Conservation (phyloP, 2,888 invertebrate species). For the Hipparchia semele region DNA sequence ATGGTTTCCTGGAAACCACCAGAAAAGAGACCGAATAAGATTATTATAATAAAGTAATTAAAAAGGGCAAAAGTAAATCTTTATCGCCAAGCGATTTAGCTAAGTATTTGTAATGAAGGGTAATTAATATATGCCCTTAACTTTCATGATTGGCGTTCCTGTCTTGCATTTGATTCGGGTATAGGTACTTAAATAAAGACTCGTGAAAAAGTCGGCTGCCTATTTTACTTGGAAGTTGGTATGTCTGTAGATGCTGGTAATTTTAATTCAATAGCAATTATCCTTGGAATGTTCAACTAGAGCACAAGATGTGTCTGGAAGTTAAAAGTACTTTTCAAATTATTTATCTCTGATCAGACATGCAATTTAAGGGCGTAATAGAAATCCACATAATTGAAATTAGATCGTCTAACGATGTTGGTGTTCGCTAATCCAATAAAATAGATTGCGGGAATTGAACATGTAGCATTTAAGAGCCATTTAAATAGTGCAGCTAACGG, state of each 20-base stretch:
- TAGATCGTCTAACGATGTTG: not conserved
- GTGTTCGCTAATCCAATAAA: conserved; percentile 2
- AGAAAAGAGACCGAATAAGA: too few species aligned
- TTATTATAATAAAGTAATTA: too few species aligned
- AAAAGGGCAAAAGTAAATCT: too few species aligned
- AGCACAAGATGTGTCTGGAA: not conserved
- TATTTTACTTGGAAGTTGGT: not conserved
- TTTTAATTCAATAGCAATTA: conserved; percentile 8
- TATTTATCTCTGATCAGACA: conserved; percentile 1
- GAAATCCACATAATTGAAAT: conserved; percentile 1
- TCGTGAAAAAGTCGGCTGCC: not conserved
- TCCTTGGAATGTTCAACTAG: not conserved
- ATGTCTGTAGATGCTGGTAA: not conserved
- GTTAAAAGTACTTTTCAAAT: conserved; percentile 15
- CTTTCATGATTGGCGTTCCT: too few species aligned
- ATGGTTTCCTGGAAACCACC: too few species aligned
- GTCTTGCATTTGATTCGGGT: too few species aligned
- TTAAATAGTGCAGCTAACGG: not conserved
- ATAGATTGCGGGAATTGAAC: not conserved
- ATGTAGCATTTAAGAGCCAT: not conserved
- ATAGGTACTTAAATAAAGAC: not conserved
- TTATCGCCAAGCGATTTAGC: too few species aligned
- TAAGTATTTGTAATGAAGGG: too few species aligned
- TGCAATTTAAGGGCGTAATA: not conserved
- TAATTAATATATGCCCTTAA: too few species aligned